Conservation (phyloP, 2,113 vertebrate genomes). For the Haemorhous mexicanus region DNA sequence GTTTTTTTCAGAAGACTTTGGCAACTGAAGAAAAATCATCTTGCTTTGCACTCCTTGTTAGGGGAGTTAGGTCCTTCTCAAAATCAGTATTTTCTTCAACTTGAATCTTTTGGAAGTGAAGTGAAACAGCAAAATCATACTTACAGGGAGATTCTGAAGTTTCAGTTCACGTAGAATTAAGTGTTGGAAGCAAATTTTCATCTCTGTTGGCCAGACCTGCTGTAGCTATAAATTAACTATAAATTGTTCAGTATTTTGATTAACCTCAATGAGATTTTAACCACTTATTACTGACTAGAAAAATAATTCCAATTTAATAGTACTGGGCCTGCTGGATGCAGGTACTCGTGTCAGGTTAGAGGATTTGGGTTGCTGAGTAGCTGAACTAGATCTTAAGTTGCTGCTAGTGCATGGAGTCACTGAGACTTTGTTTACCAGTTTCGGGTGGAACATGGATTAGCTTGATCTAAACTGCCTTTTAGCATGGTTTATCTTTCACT, state of each 20-base stretch:
- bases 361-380: neutral
- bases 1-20: neutral
- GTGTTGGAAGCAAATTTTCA: neutral
- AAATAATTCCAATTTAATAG: neutral
- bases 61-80: neutral
- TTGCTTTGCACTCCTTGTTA: neutral
- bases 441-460: neutral
- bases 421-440: neutral
- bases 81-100: neutral
- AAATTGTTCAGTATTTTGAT: neutral
- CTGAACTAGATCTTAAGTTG: neutral
- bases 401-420: neutral
- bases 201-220: neutral
- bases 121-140: neutral
- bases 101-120: neutral
- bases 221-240: neutral
- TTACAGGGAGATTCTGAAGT: neutral
- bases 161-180: fast-evolving
- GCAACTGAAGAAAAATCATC: neutral
- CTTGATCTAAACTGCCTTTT: neutral
- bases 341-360: fast-evolving
- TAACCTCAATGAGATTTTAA: neutral
- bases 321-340: neutral
- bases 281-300: neutral
- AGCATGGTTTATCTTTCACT: neutral